Percentiles rank a stretch among this genome's conserved stretches.
Evolutionary conservation across 1,140 invertebrate genomes (phyloP).

Genomic region (Nymphalis io): DNA sequence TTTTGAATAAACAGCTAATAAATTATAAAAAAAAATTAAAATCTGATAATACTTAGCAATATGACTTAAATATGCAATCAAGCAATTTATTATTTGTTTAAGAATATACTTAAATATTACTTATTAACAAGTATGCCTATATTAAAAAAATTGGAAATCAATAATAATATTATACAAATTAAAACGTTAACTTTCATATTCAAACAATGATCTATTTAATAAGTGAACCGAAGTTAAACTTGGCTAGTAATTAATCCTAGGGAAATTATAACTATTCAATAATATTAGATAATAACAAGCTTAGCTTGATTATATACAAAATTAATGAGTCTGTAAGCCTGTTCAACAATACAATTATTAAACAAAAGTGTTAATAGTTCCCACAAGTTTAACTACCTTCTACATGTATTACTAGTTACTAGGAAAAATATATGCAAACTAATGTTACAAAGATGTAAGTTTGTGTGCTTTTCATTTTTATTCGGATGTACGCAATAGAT

Average conservation of each 20-base stretch:
- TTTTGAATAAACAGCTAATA: no score
- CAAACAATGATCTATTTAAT: constrained; percentile 16
- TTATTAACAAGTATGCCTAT: neutral
- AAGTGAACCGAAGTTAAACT: constrained; percentile 30
- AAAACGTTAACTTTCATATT: constrained; percentile 5
- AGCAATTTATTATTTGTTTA: no score
- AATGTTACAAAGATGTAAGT: no score
- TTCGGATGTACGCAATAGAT: no score
- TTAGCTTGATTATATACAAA: constrained; percentile 4
- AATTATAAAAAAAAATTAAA: no score
- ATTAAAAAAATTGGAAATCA: neutral
- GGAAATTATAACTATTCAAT: constrained; percentile 23
- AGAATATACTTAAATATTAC: neutral
- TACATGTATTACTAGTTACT: no score
- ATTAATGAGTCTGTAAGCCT: neutral
- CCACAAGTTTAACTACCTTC: no score
- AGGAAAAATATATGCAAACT: no score
- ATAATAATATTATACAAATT: neutral
- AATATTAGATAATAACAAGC: constrained; percentile 26
- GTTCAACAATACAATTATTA: neutral
- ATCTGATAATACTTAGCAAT: no score
- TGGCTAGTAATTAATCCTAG: constrained; percentile 16
- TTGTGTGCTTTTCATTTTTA: no score
- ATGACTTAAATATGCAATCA: no score
- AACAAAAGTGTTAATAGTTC: neutral